A percentile compares a stretch with the other conserved stretches of the same genome.
These are phyloP conservation scores for Trididemnum miniatum DNA, from an alignment of 23 tunicate genomes.

Conservation along the genomic window DNA sequence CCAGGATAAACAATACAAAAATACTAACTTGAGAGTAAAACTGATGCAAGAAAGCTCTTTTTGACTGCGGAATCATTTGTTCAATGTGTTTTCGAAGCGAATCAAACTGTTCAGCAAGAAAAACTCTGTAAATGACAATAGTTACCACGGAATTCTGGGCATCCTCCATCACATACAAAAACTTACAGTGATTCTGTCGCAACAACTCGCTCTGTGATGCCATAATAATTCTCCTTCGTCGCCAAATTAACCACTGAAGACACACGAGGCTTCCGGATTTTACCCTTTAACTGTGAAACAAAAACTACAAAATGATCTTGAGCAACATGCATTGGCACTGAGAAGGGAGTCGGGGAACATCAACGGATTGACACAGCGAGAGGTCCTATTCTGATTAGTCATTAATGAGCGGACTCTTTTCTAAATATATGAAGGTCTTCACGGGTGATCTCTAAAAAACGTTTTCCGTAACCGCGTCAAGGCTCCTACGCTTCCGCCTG, in stretches of 20 bases:
- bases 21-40: constrained; percentile 68
- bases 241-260: constrained; percentile 37
- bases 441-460: too few relatives aligned
- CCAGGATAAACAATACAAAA: background rate
- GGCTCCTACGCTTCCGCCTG: too few relatives aligned
- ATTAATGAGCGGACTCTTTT: too few relatives aligned
- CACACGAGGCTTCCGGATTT: constrained; percentile 1
- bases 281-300: background rate
- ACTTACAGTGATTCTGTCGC: constrained; percentile 79
- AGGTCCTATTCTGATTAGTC: too few relatives aligned
- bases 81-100: constrained; percentile 48
- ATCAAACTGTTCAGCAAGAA: constrained; percentile 63
- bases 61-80: constrained; percentile 44
- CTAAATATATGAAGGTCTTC: too few relatives aligned
- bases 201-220: constrained; percentile 66
- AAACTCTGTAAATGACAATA: constrained; percentile 46
- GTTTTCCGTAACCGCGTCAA: too few relatives aligned
- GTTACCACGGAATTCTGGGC: too few relatives aligned
- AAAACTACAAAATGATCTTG: background rate
- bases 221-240: constrained; percentile 42
- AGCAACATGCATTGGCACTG: too few relatives aligned
- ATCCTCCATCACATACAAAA: too few relatives aligned
- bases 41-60: constrained; percentile 78
- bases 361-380: too few relatives aligned
- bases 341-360: too few relatives aligned